Evolutionary conservation across 2,113 vertebrate species (phyloP).

Genomic region (Albula glossodonta): DNA sequence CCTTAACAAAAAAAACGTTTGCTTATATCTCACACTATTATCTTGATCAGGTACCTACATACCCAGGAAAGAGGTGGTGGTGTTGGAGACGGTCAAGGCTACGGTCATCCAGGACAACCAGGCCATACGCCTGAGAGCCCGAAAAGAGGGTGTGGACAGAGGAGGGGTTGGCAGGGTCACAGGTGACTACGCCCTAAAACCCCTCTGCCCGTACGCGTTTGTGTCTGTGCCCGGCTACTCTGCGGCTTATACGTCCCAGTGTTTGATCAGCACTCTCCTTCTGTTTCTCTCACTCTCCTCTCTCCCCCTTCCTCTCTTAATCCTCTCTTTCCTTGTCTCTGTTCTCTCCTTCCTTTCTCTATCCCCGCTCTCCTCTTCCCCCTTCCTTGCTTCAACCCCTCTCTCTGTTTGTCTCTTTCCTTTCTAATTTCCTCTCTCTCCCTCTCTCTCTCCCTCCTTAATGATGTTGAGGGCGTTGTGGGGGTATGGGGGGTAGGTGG

Average conservation of each 20-base stretch:
- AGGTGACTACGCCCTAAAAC: conserved; percentile 43
- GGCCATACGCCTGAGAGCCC: conserved; percentile 82
- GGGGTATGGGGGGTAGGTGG: too few species aligned
- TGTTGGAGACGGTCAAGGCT: conserved; percentile 81
- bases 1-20: too few species aligned
- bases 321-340: not conserved
- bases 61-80: conserved; percentile 82
- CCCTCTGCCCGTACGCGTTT: not conserved
- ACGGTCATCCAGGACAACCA: conserved; percentile 84
- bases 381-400: too few species aligned
- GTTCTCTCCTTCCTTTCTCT: not conserved
- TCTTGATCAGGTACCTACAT: conserved; percentile 80
- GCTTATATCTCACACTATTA: not conserved
- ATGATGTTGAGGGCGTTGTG: too few species aligned
- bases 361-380: too few species aligned
- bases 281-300: not conserved
- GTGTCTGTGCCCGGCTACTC: too few species aligned
- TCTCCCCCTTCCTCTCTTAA: not conserved
- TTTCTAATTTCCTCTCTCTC: too few species aligned
- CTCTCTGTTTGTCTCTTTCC: too few species aligned
- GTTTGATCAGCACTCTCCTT: not conserved
- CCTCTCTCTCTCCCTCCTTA: not conserved
- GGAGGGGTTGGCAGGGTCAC: conserved; percentile 75
- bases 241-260: too few species aligned
- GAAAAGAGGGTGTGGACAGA: conserved; percentile 81